Evolutionary conservation across 92 coral and sea anemone species (phyloP), one percentile per base, ranked within the genome.

Genomic region (Zoanthus solanderi): DNA sequence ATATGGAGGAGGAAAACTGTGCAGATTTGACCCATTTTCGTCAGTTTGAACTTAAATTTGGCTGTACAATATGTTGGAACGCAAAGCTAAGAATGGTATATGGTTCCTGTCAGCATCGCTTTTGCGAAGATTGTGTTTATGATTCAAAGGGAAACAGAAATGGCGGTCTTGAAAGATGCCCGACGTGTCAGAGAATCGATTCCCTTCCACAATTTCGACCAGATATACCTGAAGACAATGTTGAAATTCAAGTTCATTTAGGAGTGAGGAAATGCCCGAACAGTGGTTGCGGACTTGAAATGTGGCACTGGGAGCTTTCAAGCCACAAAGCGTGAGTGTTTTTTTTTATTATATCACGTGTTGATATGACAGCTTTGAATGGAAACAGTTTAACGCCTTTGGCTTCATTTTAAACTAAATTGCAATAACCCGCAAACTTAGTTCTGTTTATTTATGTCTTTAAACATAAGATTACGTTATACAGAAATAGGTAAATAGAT

Each of bases 31-130:
- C 2, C 56, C 66, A 50, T 50, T 81, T 17, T 66, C 63, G 85
- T n/a, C 68, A 77, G 83, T 91, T 94, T 86, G 99, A 97, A 68
- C 98, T 90, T 69, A 81, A 92, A 79, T 97, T 94, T 76, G 94
- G 93, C 90, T 97, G 99, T 72, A 86, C 93, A 1, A 92, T 97
- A 58, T 97, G 99, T 67, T 94, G 96, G 94, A 87, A 93, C 68
- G 95, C 99, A 15, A 92, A 89, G 63, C 90, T 97, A 50, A 73
- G 94, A 30, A 95, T 97, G 98, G 94, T 97, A n/a, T 97, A 93
- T 76, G 99, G 99, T 23, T 88, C 89, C 30, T 97, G 99, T 53
- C 99, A 97, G 89, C 99, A 95, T 87, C 96, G 98, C 82, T 86
- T 97, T 80, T 97, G 99, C 79, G 95, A 92, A 71, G 89, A 85